These are phyloP conservation scores for Siderastrea radians DNA, from an alignment of 92 coral and sea anemone genomes.

Conservation along the genomic window DNA sequence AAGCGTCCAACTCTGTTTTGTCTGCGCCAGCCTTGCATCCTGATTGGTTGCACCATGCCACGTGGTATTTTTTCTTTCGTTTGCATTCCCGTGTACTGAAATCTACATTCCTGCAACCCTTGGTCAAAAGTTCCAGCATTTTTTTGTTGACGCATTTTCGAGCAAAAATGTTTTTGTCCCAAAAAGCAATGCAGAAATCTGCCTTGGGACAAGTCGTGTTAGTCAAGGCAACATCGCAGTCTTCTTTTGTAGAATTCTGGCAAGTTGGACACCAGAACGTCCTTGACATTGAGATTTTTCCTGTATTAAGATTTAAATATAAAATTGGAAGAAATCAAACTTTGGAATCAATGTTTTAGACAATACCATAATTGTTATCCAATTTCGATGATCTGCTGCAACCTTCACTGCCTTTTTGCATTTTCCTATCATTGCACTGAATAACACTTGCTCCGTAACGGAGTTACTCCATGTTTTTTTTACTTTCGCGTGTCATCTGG, in stretches of 20 bases:
- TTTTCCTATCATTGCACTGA: no score
- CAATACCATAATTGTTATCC: no score
- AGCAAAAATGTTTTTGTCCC: constrained; percentile 1
- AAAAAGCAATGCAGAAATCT: constrained; percentile 16
- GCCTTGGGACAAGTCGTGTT: constrained; percentile 27
- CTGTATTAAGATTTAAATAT: no score
- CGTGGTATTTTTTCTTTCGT: constrained; percentile 6
- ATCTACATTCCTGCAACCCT: background rate
- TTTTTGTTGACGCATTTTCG: constrained; percentile 29
- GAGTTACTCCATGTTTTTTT: no score
- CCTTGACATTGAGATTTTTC: no score
- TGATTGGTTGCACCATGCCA: constrained; percentile 14
- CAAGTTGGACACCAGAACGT: constrained; percentile 34
- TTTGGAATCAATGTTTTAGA: no score
- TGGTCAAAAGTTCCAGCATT: constrained; percentile 16
- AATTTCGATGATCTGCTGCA: no score
- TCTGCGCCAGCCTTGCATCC: background rate
- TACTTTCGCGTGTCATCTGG: no score
- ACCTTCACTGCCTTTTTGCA: no score
- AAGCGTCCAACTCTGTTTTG: background rate
- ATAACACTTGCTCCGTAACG: no score
- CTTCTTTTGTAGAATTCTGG: background rate
- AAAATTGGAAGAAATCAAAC: no score
- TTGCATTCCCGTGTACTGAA: background rate
- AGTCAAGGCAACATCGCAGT: constrained; percentile 2